Evolutionary conservation across 2,113 vertebrate species (phyloP).

Genomic region (Callionymus lyra): DNA sequence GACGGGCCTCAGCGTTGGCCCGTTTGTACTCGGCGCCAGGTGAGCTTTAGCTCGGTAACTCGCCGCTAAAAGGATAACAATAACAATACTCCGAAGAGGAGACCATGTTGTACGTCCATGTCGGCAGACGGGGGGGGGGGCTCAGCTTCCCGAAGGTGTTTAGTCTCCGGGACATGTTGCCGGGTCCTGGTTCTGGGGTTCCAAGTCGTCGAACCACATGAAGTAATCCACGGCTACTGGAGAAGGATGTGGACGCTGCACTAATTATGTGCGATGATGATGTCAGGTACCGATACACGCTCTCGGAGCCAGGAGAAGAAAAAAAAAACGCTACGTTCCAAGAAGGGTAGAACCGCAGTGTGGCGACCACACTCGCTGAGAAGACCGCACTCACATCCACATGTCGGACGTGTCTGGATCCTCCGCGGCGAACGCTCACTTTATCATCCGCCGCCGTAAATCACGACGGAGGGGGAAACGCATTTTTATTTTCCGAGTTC

Average conservation of each 20-base stretch:
- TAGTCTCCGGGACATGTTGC: constrained; percentile 36
- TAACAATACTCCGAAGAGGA: constrained; percentile 26
- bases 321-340: constrained; percentile 38
- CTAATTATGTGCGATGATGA: constrained; percentile 62
- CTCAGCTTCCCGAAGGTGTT: constrained; percentile 28
- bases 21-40: constrained; percentile 28
- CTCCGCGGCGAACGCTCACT: constrained; percentile 50
- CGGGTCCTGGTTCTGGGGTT: constrained; percentile 40
- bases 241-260: constrained; percentile 61
- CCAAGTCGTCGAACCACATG: constrained; percentile 57
- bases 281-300: constrained; percentile 54
- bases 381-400: constrained; percentile 44
- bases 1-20: constrained; percentile 17
- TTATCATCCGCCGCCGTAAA: constrained; percentile 62
- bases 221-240: constrained; percentile 46
- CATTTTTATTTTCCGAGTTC: constrained; percentile 71
- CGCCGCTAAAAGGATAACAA: constrained; percentile 27
- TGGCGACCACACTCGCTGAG: constrained; percentile 28
- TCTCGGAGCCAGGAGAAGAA: constrained; percentile 42
- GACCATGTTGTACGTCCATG: constrained; percentile 21
- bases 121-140: constrained; percentile 41
- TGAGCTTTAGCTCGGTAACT: constrained; percentile 8
- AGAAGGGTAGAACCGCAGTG: constrained; percentile 45
- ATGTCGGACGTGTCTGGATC: constrained; percentile 57
- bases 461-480: constrained; percentile 55